Evolutionary conservation across 2,888 invertebrate genomes (phyloP), one percentile per base, ranked within the genome.

Genomic region (Clivina fossor): DNA sequence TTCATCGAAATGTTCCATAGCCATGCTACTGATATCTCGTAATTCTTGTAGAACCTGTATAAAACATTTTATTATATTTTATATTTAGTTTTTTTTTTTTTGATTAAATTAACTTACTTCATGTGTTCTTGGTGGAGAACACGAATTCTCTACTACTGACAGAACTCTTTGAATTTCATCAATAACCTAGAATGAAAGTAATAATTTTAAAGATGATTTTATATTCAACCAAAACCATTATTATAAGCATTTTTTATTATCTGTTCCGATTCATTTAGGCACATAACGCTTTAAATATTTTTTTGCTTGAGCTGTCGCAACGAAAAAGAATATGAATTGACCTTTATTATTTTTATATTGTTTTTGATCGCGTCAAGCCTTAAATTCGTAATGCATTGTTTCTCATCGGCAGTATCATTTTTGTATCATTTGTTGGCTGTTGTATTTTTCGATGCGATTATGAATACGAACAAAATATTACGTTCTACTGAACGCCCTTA

Each of bases 1-100:
- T 66, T 95, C 94, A 68, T 95, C 94, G 69, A 95, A 95, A 71
- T 95, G 92, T 68, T 95, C 95, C 78, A 95, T 94, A 0, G 95
- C 94, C 92, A 92, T 93, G 58, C 92, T 92, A 26, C 93, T 93
- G 59, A 95, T 90, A 65, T 95, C 95, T 0, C 95, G 76, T 4
- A 95, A 69, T 69, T 95, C 95, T 69, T 93, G 92, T 0, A 95
- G 73, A 7, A 55, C 32, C 46, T 46, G 4, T n/a, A n/a, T 8
- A 18, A 18, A 2, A 26, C 18, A 43, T 20, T 24, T 5, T 24
- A 11, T 7, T 9, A 24, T 13, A 43, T 9, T 1, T 20, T 30
- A 4, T 30, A 3, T 4, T 11, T 11, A 30, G 3, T 35, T 11
- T 11, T 13, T 15, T n/a, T 3, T 8, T 3, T 3, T 35, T 3